phyloP scores from a whole-genome alignment of 2,113 vertebrate genomes.

The Cynoglossus semilaevis region DNA sequence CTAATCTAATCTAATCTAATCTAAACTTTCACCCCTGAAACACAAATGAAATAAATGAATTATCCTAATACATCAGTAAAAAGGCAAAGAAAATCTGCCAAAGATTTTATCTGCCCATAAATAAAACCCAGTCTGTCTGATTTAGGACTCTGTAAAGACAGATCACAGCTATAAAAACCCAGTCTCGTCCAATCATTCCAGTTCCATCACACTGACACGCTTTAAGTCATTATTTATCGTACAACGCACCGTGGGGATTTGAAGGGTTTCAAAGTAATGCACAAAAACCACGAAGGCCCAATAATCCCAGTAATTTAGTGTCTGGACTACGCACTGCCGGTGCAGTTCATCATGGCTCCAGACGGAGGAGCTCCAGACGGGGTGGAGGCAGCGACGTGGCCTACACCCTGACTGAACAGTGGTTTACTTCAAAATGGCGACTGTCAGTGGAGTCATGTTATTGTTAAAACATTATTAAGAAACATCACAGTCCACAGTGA shows the following conservation, averaged over 20 bases:
- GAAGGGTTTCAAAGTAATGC: slow-evolving; percentile 65
- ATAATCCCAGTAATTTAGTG: slow-evolving; percentile 76
- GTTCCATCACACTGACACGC: slow-evolving; percentile 60
- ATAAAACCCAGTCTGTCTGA: slow-evolving; percentile 58
- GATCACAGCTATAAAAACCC: slow-evolving; percentile 63
- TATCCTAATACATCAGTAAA: too few species aligned
- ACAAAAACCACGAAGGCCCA: slow-evolving; percentile 68
- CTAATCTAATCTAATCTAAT: too few species aligned
- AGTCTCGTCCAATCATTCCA: slow-evolving; percentile 60
- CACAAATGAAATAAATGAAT: too few species aligned
- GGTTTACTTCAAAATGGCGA: too few species aligned
- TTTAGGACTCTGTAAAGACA: slow-evolving; percentile 55
- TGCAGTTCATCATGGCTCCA: slow-evolving; percentile 71
- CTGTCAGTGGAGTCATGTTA: too few species aligned
- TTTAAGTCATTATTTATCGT: slow-evolving; percentile 65
- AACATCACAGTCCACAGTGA: too few species aligned
- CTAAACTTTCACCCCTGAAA: too few species aligned
- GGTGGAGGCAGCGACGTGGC: too few species aligned
- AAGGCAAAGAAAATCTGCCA: not conserved
- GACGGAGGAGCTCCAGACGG: slow-evolving; percentile 60
- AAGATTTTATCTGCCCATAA: slow-evolving; percentile 55
- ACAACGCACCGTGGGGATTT: slow-evolving; percentile 47
- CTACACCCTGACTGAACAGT: too few species aligned
- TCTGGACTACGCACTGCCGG: slow-evolving; percentile 51
- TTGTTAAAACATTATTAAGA: too few species aligned